These are phyloP conservation scores for Eledona agricola DNA, from an alignment of 2,888 invertebrate species.

Conservation along the genomic window DNA sequence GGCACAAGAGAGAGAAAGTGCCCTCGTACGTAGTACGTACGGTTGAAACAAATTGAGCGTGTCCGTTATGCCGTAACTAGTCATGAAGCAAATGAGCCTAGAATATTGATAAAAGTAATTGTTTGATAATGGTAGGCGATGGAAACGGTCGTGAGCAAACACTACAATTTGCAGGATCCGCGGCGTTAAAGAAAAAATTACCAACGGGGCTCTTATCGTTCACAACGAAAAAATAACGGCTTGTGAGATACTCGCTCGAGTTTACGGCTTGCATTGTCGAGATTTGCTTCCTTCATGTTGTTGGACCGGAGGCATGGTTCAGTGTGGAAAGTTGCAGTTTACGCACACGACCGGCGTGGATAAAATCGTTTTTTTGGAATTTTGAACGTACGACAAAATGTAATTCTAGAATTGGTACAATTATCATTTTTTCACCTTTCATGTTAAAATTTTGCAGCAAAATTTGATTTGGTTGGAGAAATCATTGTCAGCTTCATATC, in stretches of 20 bases:
- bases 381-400: too few species aligned
- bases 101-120: constrained; percentile 63
- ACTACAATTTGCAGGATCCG: constrained; percentile 55
- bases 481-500: too few species aligned
- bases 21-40: constrained; percentile 2
- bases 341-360: too few species aligned
- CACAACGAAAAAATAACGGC: constrained; percentile 11
- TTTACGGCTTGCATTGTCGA: constrained; percentile 14
- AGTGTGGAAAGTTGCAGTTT: too few species aligned
- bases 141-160: constrained; percentile 59
- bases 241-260: constrained; percentile 9
- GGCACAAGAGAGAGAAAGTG: constrained; percentile 14
- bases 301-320: too few species aligned
- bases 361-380: too few species aligned
- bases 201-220: constrained; percentile 26
- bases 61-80: constrained; percentile 44
- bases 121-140: constrained; percentile 60
- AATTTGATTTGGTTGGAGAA: too few species aligned
- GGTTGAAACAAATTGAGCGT: constrained; percentile 39
- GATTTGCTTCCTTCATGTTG: too few species aligned
- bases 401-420: too few species aligned
- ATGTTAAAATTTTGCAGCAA: too few species aligned
- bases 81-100: constrained; percentile 54
- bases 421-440: too few species aligned
- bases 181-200: constrained; percentile 16